Conservation (phyloP, 1,140 invertebrate species). For the Sycobia sp. region DNA sequence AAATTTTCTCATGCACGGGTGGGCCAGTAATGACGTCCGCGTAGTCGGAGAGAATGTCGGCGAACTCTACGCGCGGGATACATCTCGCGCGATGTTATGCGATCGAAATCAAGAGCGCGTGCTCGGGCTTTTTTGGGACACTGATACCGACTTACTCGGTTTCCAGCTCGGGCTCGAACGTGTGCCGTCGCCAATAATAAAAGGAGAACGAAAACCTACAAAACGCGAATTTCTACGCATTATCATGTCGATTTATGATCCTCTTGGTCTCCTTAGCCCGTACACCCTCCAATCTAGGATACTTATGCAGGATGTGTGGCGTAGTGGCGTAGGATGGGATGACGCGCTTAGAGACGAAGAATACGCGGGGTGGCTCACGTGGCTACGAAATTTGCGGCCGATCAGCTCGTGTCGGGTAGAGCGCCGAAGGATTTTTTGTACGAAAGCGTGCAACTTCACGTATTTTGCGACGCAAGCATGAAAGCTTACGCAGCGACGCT, state of each 20-base stretch:
- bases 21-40: neutral
- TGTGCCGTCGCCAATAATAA: neutral
- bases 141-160: neutral
- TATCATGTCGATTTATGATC: constrained; percentile 43
- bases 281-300: neutral
- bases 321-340: constrained; percentile 16
- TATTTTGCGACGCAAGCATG: constrained; percentile 9
- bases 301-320: constrained; percentile 25
- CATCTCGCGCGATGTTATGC: neutral
- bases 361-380: neutral
- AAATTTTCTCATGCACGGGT: constrained; percentile 2
- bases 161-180: neutral
- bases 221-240: constrained; percentile 8
- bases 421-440: neutral
- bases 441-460: neutral
- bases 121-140: neutral
- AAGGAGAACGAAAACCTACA: neutral
- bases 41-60: neutral
- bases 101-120: neutral
- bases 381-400: neutral
- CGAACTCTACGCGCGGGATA: neutral
- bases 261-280: constrained; percentile 37
- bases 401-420: too few relatives aligned
- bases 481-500: neutral
- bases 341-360: neutral